Conservation (phyloP, 2,888 invertebrate species). For the Cantharis lateralis region DNA sequence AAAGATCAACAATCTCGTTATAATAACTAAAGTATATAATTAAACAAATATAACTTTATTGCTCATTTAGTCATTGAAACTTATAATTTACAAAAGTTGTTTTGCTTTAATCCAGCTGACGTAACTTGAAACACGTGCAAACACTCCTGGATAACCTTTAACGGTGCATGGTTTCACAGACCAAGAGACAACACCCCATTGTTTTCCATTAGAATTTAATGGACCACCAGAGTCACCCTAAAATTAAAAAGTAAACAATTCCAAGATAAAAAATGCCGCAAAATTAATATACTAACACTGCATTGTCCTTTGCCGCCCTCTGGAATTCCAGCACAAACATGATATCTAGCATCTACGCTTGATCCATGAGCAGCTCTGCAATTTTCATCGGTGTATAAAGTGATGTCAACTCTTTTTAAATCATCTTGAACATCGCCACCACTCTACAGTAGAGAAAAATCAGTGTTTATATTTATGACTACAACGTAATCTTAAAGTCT, state of each 20-base stretch:
- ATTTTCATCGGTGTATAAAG: slow-evolving; percentile 45
- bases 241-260: background rate
- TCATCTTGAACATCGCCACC: slow-evolving; percentile 47
- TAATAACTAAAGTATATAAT: no score
- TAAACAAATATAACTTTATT: no score
- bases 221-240: slow-evolving; percentile 53
- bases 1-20: no score
- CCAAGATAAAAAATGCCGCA: background rate
- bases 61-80: no score
- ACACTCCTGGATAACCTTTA: slow-evolving; percentile 55
- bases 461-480: background rate
- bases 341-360: background rate
- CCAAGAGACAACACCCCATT: slow-evolving; percentile 57
- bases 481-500: slow-evolving; percentile 29
- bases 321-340: slow-evolving; percentile 54
- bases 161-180: slow-evolving; percentile 54
- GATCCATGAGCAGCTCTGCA: slow-evolving; percentile 7
- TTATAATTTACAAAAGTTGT: background rate
- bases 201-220: slow-evolving; percentile 47
- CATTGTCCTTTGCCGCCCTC: slow-evolving; percentile 27
- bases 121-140: slow-evolving; percentile 52
- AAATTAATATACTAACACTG: background rate
- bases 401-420: slow-evolving; percentile 52
- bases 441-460: slow-evolving; percentile 39
- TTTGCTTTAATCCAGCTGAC: slow-evolving; percentile 42